A percentile compares a stretch with the other conserved stretches of the same genome.
Conservation (phyloP, 2,797 vertebrate genomes). For the Naso thynnoides region DNA sequence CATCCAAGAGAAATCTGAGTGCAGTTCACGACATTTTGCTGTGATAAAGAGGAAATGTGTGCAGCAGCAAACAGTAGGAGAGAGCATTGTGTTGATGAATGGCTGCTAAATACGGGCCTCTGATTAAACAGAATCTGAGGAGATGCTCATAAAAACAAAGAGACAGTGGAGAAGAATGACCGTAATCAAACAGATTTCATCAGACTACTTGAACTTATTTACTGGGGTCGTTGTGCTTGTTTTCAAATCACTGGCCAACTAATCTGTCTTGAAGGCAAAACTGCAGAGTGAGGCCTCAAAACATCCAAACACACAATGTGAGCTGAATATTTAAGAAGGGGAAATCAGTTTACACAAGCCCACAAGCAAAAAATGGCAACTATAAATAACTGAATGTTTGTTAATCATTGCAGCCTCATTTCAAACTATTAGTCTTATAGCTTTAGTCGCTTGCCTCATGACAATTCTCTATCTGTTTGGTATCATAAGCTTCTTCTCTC, state of each 20-base stretch:
- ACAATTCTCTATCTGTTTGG: conserved; percentile 2
- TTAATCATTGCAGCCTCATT: conserved; percentile 9
- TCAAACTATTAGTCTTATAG: neutral
- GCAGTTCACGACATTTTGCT: conserved; percentile 50
- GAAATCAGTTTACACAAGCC: conserved; percentile 35
- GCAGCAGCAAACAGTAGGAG: conserved; percentile 47
- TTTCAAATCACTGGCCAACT: conserved; percentile 46
- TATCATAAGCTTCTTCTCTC: neutral
- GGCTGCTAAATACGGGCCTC: conserved; percentile 47
- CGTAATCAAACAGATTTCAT: conserved; percentile 65
- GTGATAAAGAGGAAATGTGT: conserved; percentile 52
- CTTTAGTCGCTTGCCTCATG: neutral
- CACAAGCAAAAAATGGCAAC: conserved; percentile 13
- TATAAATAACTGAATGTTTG: conserved; percentile 35
- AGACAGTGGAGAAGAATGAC: conserved; percentile 41
- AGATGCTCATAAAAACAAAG: conserved; percentile 46
- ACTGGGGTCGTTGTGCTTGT: conserved; percentile 43
- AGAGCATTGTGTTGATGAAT: conserved; percentile 59
- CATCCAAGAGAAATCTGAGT: conserved; percentile 52
- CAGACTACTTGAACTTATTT: conserved; percentile 59
- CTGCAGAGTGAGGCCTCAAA: conserved; percentile 56
- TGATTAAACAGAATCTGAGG: conserved; percentile 52
- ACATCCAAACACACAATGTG: conserved; percentile 47
- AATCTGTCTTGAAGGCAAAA: conserved; percentile 65
- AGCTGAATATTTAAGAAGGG: conserved; percentile 52